Evolutionary conservation across 2,113 vertebrate species (phyloP).

Genomic region (Scomber colias): DNA sequence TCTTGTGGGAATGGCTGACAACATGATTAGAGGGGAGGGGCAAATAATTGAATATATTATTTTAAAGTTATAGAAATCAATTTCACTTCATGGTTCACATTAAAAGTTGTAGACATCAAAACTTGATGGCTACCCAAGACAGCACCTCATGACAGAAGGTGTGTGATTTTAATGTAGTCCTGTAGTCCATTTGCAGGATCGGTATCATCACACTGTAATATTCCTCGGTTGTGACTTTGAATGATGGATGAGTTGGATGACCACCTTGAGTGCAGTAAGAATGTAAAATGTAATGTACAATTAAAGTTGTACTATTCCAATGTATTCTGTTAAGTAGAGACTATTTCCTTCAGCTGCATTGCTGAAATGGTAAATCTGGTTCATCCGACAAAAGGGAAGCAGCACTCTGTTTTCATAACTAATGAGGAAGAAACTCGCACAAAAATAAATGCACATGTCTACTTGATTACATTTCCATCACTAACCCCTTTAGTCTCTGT

Average conservation of each 20-base stretch:
- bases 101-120: neutral
- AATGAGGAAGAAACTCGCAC: neutral
- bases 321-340: too few species aligned
- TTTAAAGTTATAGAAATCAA: neutral
- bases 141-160: neutral
- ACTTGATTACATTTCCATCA: slow-evolving; percentile 26
- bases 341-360: neutral
- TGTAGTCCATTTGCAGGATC: too few species aligned
- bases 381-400: neutral
- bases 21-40: neutral
- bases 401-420: neutral
- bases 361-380: neutral
- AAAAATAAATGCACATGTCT: neutral
- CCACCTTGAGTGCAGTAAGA: slow-evolving; percentile 11
- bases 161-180: neutral
- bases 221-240: neutral
- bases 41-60: neutral
- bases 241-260: neutral
- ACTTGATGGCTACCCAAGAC: neutral
- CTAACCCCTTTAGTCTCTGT: neutral
- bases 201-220: neutral
- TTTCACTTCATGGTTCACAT: too few species aligned
- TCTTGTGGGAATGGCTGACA: neutral
- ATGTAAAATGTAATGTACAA: slow-evolving; percentile 17
- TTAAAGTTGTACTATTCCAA: slow-evolving; percentile 6